Evolutionary conservation across 2,113 vertebrate species (phyloP).

Genomic region (Zosterops borbonicus): DNA sequence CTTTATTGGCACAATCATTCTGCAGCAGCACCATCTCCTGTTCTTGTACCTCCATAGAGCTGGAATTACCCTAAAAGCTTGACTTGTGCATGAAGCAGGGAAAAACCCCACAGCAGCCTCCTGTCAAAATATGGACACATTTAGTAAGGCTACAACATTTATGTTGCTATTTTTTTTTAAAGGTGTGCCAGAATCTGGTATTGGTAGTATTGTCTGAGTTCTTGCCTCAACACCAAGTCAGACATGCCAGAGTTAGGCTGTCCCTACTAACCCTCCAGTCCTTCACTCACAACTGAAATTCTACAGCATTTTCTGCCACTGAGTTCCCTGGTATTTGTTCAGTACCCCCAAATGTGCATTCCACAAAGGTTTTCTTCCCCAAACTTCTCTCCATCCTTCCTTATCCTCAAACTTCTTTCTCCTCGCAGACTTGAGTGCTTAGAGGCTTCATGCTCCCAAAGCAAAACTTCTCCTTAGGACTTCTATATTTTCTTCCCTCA

Average conservation of each 20-base stretch:
- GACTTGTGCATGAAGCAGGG: not conserved
- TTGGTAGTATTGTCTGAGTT: not conserved
- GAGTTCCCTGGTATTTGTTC: not conserved
- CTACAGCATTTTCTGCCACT: not conserved
- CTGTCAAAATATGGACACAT: not conserved
- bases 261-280: not conserved
- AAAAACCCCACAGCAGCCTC: accelerated
- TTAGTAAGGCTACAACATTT: not conserved
- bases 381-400: not conserved
- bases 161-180: accelerated
- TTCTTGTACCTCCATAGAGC: not conserved
- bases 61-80: not conserved
- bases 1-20: not conserved
- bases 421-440: not conserved
- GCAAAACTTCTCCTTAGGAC: not conserved
- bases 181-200: not conserved
- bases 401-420: not conserved
- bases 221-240: not conserved
- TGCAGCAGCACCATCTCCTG: not conserved
- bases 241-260: not conserved
- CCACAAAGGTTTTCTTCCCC: not conserved
- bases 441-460: not conserved
- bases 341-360: not conserved
- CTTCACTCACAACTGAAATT: not conserved
- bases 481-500: not conserved